Conservation (phyloP, 2,797 vertebrate genomes). For the Coregonus suidteri region DNA sequence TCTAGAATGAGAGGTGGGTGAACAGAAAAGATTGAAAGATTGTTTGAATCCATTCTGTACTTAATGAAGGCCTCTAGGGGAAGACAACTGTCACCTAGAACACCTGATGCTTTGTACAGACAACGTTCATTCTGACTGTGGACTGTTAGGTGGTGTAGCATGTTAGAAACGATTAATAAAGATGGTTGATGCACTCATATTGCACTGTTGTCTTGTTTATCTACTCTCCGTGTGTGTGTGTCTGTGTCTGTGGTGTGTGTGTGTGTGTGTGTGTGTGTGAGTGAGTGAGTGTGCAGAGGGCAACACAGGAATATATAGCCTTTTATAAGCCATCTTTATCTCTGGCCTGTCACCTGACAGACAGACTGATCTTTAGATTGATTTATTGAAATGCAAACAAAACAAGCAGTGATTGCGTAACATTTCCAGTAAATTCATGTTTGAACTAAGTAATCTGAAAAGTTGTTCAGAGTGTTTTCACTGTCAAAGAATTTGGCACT, state of each 20-base stretch:
- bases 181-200: conserved; percentile 18
- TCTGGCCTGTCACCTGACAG: no score
- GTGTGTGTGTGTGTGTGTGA: no score
- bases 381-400: no score
- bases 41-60: conserved; percentile 63
- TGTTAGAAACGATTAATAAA: conserved; percentile 58
- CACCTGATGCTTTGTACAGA: conserved; percentile 80
- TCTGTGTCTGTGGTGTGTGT: no score
- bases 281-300: no score
- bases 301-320: no score
- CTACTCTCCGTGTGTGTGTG: conserved; percentile 8
- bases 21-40: conserved; percentile 14
- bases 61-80: conserved; percentile 86
- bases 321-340: no score
- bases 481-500: background rate
- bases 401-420: no score
- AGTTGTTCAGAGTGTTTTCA: background rate
- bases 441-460: no score
- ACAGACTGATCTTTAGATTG: no score
- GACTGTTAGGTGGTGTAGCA: conserved; percentile 27
- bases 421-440: no score
- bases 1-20: conserved; percentile 3
- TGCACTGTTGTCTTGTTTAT: conserved; percentile 73
- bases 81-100: conserved; percentile 73
- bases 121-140: conserved; percentile 58